Evolutionary conservation across 2,888 invertebrate species (phyloP), one percentile per base, ranked within the genome.

Genomic region (Vesta saturnalis): DNA sequence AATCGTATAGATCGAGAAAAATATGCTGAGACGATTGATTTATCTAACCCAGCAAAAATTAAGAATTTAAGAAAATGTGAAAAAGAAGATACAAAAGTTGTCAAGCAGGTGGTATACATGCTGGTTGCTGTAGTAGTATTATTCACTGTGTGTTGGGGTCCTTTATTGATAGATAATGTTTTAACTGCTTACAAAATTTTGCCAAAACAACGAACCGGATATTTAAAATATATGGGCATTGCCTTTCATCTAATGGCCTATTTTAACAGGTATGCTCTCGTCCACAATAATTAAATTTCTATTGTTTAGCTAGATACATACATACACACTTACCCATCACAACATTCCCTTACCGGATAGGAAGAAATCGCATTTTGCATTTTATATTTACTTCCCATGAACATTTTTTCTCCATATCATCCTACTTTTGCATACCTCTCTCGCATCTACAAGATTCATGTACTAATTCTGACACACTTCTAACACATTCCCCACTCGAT

Each of bases 71-170:
- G 15, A 23, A 61, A 60, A 47, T 49, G 61, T 1, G 70, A 69
- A 35, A 73, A 77, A 63, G 80, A 80, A 60, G 81, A 81, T 60
- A 79, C 76, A 14, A 71, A 73, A 23, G 79, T 80, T 75, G 83
- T 83, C 0, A 81, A 81, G 54, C 84, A 92, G 89, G 91, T 92
- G n/a, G 89, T 92, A 73, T 90, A 89, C 81, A 92, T 92, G 92
- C 83, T 92, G 73, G 89, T 91, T 1, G 89, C 89, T 0, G 90
- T 92, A 15, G 90, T 92, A 46, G 85, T 90, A 0, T 83, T 92
- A 30, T 92, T 91, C 81, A 87, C 88, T 16, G 79, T 91, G 54
- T 92, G 92, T 79, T 92, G 91, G 92, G 87, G 87, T 30, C 92
- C 92, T 0, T 81, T 89, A 72, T 83, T 91, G 47, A 85, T 90